phyloP scores from a whole-genome alignment of 2,888 invertebrate species.

The Alviniconcha strummeri region DNA sequence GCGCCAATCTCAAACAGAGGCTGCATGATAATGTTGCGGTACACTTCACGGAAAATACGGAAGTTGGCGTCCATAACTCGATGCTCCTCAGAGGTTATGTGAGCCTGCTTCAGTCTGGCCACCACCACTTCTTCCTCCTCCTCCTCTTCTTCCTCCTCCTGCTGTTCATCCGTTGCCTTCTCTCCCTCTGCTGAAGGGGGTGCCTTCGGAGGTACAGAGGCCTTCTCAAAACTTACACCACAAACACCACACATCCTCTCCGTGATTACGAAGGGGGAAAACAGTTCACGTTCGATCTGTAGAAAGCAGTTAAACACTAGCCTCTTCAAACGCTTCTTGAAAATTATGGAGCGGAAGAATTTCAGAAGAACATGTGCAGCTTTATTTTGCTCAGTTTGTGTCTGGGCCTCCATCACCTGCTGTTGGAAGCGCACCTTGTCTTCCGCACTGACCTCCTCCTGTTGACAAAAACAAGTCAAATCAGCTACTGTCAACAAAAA shows the following conservation, averaged over 20 bases:
- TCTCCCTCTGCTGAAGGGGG: background rate
- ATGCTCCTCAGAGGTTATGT: background rate
- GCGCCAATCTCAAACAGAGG: conserved; percentile 19
- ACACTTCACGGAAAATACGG: background rate
- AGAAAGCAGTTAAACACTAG: background rate
- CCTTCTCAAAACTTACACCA: conserved; percentile 21
- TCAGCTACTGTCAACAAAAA: too few species aligned
- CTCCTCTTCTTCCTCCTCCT: conserved; percentile 13
- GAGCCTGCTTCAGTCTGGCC: conserved; percentile 7
- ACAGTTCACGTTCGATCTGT: conserved; percentile 14
- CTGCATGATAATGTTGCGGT: background rate
- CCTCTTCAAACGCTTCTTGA: background rate
- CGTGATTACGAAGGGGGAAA: conserved; percentile 10
- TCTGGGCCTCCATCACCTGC: background rate
- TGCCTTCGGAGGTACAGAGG: background rate
- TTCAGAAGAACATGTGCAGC: background rate
- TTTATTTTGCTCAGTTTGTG: background rate
- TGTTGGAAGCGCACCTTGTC: conserved; percentile 17
- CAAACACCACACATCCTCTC: conserved; percentile 30
- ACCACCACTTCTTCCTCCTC: background rate
- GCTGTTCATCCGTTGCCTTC: background rate
- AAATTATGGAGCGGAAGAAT: conserved; percentile 6
- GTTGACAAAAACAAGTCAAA: too few species aligned
- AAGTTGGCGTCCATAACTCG: background rate
- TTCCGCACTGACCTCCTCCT: conserved; percentile 22